Conservation (phyloP, 2,113 vertebrate species). For the Macrotus californicus region DNA sequence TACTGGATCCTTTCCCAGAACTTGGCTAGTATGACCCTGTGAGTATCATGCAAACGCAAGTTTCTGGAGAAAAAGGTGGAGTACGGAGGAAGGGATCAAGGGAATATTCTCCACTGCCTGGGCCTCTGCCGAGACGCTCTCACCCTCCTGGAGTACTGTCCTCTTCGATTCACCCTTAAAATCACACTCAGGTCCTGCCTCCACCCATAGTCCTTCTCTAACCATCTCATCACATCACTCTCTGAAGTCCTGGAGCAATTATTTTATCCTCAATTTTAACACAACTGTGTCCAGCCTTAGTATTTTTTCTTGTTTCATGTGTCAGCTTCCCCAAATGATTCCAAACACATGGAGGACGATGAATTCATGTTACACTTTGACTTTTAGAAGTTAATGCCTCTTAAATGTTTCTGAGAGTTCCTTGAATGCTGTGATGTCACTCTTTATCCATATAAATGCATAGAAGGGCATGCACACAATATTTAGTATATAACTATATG, state of each 20-base stretch:
- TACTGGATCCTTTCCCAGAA: slow-evolving; percentile 60
- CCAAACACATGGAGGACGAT: neutral
- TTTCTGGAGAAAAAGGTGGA: neutral
- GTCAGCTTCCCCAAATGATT: neutral
- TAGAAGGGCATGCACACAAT: neutral
- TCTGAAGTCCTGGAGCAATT: neutral
- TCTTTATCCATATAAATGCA: neutral
- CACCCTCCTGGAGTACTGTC: neutral
- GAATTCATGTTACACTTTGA: neutral
- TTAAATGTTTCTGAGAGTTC: neutral
- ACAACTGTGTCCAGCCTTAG: neutral
- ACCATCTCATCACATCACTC: neutral
- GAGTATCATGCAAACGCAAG: neutral
- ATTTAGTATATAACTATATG: neutral
- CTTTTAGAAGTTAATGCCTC: neutral
- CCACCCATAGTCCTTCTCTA: neutral
- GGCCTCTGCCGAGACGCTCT: neutral
- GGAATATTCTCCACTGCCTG: neutral
- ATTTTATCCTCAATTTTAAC: neutral
- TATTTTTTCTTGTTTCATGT: neutral
- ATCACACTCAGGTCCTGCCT: neutral
- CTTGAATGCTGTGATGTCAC: neutral
- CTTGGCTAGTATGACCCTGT: neutral
- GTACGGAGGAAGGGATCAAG: neutral
- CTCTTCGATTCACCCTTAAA: neutral